Evolutionary conservation across 2,797 vertebrate genomes (phyloP).

Genomic region (Nothura maculosa): DNA sequence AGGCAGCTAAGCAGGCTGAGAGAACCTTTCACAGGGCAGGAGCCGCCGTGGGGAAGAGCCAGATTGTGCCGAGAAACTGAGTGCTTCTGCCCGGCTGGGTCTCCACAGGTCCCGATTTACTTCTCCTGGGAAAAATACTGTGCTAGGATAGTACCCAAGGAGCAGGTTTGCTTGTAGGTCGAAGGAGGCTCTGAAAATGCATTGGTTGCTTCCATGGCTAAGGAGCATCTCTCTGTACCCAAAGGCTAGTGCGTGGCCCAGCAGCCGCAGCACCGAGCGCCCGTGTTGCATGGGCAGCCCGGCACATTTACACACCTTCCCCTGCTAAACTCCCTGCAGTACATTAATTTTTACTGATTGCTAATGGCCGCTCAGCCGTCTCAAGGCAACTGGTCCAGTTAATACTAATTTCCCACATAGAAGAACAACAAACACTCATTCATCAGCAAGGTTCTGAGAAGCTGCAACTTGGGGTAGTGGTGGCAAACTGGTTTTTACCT

Average conservation of each 20-base stretch:
- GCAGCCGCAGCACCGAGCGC: rapidly evolving
- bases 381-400: slow-evolving; percentile 61
- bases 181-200: background rate
- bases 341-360: slow-evolving; percentile 71
- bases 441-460: slow-evolving; percentile 40
- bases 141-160: rapidly evolving
- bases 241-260: rapidly evolving
- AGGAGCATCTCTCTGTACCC: background rate
- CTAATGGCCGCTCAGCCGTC: slow-evolving; percentile 56
- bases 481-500: slow-evolving; percentile 28
- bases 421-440: slow-evolving; percentile 60
- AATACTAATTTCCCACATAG: slow-evolving; percentile 49
- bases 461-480: background rate
- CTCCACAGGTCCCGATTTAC: background rate
- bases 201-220: background rate
- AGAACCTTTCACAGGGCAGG: background rate
- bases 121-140: background rate
- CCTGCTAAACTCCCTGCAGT: slow-evolving; percentile 44
- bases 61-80: background rate
- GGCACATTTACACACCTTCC: slow-evolving; percentile 32
- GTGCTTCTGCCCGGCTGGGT: background rate
- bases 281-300: background rate
- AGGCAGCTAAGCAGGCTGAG: background rate
- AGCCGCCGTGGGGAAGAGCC: background rate
- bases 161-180: background rate